Evolutionary conservation across 30 jellyfish, hydroid and myxozoan species (phyloP), one percentile per base, ranked within the genome.

Genomic region (Pelagia noctiluca): DNA sequence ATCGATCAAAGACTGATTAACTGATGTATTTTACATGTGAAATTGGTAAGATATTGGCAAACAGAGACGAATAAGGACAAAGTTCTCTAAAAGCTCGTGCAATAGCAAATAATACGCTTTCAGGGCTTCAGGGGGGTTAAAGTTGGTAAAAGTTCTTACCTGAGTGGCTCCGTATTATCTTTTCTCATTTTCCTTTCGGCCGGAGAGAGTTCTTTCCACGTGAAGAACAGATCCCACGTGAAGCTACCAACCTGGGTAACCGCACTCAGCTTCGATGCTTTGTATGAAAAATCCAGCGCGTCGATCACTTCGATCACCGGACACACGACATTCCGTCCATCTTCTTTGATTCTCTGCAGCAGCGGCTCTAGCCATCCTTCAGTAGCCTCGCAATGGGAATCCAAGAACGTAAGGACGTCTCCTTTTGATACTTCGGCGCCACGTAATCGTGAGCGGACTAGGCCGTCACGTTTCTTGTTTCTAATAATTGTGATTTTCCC

Each of bases 381-480:
- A 8, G 96, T 92, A 2, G 88, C 92, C 63, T 92, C 98, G 63
- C 98, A 92, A 60, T 92, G 98, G 21, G 98, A 92, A 86, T 92
- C 98, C 12, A 92, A 75, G 79, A 92, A 92, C 0, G 95, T 92
- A 2, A 92, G 80, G 16, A 86, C 98, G 12, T 71, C 92, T 24
- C 98, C 98, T 4, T 50, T 34, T 23, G 98, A 77, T 74, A 50
- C 18, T 16, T 78, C 77, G 1, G 97, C 98, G 22, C 98, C 98
- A n/a, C 81, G 83, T 28, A 92, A 66, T 1, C 98, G 94, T 3
- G 98, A 92, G 28, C 98, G 88, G 19, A 92, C 96, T 38, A 92
- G 50, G 3, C 98, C 98, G 50, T 64, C 67, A 4, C 98, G 90
- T 33, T 78, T 38, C 38, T 65, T 25, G 64, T 91, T 91, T 78